Percentiles rank a stretch among this genome's conserved stretches.
Conservation (phyloP, 2,888 invertebrate genomes). For the Hecatera dysodea region DNA sequence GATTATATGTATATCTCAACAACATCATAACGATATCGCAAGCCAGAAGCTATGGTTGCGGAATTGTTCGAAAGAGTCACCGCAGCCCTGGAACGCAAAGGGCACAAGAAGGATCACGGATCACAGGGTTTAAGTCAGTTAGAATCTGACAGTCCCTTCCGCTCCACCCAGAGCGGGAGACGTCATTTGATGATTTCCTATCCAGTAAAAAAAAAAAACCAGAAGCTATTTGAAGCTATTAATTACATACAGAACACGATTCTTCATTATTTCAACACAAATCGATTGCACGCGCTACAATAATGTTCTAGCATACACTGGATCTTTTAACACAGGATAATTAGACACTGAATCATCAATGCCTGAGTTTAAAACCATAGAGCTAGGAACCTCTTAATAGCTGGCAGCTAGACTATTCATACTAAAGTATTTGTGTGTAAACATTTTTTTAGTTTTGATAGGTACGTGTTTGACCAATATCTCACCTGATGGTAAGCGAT, state of each 20-base stretch:
- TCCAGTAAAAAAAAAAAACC: too few relatives aligned
- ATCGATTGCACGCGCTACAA: slow-evolving; percentile 15
- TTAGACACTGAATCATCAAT: slow-evolving; percentile 38
- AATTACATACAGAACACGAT: slow-evolving; percentile 18
- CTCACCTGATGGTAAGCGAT: too few relatives aligned
- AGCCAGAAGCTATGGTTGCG: background rate
- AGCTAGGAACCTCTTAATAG: background rate
- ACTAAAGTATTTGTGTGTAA: too few relatives aligned
- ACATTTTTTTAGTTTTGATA: too few relatives aligned
- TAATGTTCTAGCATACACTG: slow-evolving; percentile 15
- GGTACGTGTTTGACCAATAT: too few relatives aligned
- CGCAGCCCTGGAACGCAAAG: too few relatives aligned
- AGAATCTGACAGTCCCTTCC: too few relatives aligned
- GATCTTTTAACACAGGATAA: slow-evolving; percentile 3
- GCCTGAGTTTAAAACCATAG: slow-evolving; percentile 1
- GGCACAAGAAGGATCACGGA: too few relatives aligned
- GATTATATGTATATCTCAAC: slow-evolving; percentile 5
- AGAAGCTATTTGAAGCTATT: slow-evolving; percentile 19
- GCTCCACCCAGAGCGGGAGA: too few relatives aligned
- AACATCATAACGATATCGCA: slow-evolving; percentile 1
- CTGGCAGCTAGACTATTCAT: background rate
- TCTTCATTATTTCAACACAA: slow-evolving; percentile 27
- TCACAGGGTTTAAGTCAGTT: too few relatives aligned
- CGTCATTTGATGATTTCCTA: too few relatives aligned
- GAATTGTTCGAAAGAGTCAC: too few relatives aligned